Conservation (phyloP, 2,888 invertebrate genomes). For the Clunio marinus region DNA sequence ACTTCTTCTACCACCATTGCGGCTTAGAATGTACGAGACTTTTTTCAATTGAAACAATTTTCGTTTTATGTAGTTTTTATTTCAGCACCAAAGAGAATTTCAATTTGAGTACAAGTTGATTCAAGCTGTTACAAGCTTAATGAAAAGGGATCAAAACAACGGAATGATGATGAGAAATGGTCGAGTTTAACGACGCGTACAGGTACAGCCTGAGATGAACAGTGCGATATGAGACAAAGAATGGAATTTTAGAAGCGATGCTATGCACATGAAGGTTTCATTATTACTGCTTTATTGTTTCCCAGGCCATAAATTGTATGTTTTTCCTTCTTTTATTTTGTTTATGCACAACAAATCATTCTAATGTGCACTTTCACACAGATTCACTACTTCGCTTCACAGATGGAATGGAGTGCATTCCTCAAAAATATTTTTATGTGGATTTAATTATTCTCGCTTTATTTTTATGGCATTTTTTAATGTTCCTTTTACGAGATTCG, state of each 20-base stretch:
- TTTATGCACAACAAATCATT: conserved; percentile 39
- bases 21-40: neutral
- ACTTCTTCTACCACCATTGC: neutral
- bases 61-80: conserved; percentile 5
- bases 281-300: conserved; percentile 19
- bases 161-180: neutral
- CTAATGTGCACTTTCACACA: conserved; percentile 26
- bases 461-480: neutral
- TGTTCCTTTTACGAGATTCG: no score
- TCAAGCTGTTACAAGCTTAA: conserved; percentile 8
- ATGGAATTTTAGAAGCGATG: no score
- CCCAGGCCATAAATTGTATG: conserved; percentile 22
- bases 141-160: neutral
- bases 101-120: conserved; percentile 5
- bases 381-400: neutral
- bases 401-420: neutral
- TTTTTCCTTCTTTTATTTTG: conserved; percentile 1
- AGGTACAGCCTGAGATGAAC: neutral
- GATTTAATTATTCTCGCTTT: conserved; percentile 29
- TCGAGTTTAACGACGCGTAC: conserved; percentile 9
- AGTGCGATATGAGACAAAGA: conserved; percentile 5
- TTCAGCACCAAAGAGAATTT: neutral
- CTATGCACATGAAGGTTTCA: neutral
- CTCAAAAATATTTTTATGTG: conserved; percentile 15
- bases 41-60: conserved; percentile 20